phyloP scores from a whole-genome alignment of 2,113 vertebrate species.

The Podilymbus podiceps region DNA sequence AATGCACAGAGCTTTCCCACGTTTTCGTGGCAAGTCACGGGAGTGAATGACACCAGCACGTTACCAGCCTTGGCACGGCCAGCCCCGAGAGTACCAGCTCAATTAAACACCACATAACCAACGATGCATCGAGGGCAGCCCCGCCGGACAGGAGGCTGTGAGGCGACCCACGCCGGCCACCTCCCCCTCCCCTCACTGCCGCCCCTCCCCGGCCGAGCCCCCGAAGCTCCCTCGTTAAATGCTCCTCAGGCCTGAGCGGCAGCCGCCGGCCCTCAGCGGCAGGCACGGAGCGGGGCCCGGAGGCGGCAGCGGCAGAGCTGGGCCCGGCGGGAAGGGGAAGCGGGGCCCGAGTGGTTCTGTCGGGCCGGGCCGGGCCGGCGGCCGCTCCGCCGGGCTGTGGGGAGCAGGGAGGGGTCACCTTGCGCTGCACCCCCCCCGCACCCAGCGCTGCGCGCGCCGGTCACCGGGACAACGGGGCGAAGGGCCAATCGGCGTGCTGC shows the following conservation, averaged over 20 bases:
- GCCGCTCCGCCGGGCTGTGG: background rate
- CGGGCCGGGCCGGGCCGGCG: background rate
- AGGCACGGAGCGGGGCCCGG: background rate
- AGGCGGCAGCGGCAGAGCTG: background rate
- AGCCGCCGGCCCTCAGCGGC: background rate
- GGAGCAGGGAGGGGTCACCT: background rate
- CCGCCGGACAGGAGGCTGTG: background rate
- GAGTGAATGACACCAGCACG: background rate
- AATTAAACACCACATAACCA: background rate
- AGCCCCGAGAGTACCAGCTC: background rate
- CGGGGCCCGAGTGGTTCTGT: too few relatives aligned
- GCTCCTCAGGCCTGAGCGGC: background rate
- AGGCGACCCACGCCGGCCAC: background rate
- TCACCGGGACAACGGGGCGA: background rate
- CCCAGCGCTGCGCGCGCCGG: background rate
- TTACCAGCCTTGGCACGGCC: background rate
- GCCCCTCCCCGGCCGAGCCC: background rate
- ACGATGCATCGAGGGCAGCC: rapidly evolving
- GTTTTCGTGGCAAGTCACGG: background rate
- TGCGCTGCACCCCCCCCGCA: background rate
- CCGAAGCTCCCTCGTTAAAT: background rate
- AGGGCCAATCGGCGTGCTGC: background rate
- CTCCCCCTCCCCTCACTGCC: background rate
- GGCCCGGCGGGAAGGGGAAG: background rate
- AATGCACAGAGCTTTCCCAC: background rate